Evolutionary conservation across 2,797 vertebrate species (phyloP).

Genomic region (Trichosurus vulpecula): DNA sequence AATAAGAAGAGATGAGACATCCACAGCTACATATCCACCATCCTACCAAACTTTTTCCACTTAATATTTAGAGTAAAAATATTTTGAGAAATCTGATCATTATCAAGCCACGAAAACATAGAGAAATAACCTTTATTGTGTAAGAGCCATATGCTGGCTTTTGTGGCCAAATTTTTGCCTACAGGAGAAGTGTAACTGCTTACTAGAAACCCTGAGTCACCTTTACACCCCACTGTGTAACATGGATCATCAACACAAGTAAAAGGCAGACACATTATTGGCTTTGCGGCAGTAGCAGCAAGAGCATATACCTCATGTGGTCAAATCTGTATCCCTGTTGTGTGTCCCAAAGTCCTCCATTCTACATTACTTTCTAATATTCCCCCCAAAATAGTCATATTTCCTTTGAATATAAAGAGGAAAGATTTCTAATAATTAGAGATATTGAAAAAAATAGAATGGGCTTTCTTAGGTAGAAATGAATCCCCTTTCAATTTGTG

Average conservation of each 20-base stretch:
- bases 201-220: not conserved
- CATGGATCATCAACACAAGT: not conserved
- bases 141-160: not conserved
- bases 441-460: not conserved
- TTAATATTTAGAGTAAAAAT: not conserved
- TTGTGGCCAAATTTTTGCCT: not conserved
- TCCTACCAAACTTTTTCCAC: not conserved
- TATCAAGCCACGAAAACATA: not conserved
- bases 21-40: not conserved
- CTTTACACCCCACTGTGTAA: not conserved
- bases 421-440: not conserved
- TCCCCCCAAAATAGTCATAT: not conserved
- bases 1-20: not conserved
- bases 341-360: not conserved
- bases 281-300: not conserved
- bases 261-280: not conserved
- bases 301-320: not conserved
- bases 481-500: not conserved
- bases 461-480: not conserved
- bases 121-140: not conserved
- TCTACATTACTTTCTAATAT: not conserved
- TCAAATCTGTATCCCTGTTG: not conserved
- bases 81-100: not conserved
- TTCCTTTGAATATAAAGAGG: not conserved
- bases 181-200: not conserved